A percentile compares a stretch with the other conserved stretches of the same genome.
phyloP scores from a whole-genome alignment of 2,888 invertebrate genomes.

The Oscheius myriophilus region DNA sequence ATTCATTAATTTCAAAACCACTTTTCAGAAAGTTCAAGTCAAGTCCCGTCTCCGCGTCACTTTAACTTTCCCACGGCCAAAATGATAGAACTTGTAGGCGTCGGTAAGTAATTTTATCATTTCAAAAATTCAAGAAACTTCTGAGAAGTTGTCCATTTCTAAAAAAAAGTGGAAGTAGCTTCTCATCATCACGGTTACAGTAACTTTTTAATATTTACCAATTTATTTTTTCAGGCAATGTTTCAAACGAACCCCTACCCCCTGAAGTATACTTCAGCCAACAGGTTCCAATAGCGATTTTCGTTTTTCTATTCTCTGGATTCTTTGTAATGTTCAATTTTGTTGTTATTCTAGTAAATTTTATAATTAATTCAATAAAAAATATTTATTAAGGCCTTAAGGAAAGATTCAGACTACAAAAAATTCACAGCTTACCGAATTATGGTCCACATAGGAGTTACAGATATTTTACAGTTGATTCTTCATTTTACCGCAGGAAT shows the following conservation, averaged over 20 bases:
- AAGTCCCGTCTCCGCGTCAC: no score
- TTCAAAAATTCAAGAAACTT: no score
- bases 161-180: no score
- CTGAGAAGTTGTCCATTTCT: no score
- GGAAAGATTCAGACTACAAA: slow-evolving; percentile 24
- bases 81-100: no score
- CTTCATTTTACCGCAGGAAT: slow-evolving; percentile 43
- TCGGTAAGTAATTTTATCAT: no score
- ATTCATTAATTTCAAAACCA: no score
- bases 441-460: slow-evolving; percentile 45
- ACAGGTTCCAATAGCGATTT: slow-evolving; percentile 46
- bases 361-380: no score
- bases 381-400: slow-evolving; percentile 19
- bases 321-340: slow-evolving; percentile 42
- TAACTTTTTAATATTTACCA: neutral
- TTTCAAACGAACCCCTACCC: neutral
- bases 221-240: neutral
- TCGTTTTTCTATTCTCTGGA: slow-evolving; percentile 35
- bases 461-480: slow-evolving; percentile 44
- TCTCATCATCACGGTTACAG: no score
- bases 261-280: slow-evolving; percentile 31
- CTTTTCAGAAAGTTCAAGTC: no score
- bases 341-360: slow-evolving; percentile 35
- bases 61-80: no score
- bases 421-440: slow-evolving; percentile 36